Evolutionary conservation across 2,888 invertebrate genomes (phyloP).

Genomic region (Patella caerulea): DNA sequence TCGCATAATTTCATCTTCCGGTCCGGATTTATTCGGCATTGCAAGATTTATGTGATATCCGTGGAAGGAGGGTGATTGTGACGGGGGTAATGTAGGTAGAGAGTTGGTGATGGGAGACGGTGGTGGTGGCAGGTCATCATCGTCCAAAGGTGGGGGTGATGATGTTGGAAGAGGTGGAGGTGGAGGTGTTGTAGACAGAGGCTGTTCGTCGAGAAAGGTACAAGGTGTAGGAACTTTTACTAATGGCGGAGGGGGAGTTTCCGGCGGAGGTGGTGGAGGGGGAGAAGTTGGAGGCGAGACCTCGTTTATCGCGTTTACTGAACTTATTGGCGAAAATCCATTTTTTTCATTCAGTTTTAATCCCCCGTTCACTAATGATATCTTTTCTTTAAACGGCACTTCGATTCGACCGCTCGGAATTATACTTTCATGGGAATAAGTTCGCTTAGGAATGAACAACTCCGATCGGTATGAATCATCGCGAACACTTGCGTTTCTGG

Average conservation of each 20-base stretch:
- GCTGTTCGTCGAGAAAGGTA: no score
- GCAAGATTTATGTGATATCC: constrained; percentile 3
- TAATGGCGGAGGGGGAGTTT: not conserved
- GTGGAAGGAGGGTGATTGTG: not conserved
- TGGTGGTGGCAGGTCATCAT: constrained; percentile 15
- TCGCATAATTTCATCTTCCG: constrained; percentile 18
- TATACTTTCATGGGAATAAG: not conserved
- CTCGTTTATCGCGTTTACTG: not conserved
- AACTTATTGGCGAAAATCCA: not conserved
- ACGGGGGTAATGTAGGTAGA: not conserved
- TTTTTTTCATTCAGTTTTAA: not conserved
- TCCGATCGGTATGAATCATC: not conserved
- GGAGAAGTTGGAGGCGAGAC: not conserved
- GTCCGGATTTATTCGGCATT: not conserved
- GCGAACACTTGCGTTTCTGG: not conserved
- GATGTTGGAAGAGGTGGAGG: constrained; percentile 22
- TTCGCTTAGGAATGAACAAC: not conserved
- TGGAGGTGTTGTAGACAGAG: not conserved
- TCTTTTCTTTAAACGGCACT: not conserved
- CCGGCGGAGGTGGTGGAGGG: not conserved
- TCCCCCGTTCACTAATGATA: not conserved
- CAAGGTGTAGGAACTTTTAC: no score
- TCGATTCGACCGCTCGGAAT: not conserved
- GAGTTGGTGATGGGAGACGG: not conserved
- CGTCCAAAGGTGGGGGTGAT: not conserved